Evolutionary conservation across 2,113 vertebrate species (phyloP).

Genomic region (Laterallus jamaicensis): DNA sequence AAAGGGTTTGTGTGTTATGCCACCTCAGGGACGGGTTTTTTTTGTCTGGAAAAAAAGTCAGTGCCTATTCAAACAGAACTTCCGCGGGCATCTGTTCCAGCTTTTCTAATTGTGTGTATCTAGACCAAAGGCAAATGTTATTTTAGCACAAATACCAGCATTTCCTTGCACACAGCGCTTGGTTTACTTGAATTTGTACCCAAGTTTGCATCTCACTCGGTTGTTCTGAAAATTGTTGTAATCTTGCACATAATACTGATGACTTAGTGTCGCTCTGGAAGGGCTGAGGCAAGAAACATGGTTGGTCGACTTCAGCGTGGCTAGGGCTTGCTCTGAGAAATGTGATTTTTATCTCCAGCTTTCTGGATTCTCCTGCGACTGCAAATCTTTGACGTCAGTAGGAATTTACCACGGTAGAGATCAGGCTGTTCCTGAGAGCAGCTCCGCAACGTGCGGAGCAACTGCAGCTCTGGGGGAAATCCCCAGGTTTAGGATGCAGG

Average conservation of each 20-base stretch:
- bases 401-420: background rate
- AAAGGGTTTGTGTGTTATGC: background rate
- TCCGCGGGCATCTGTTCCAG: background rate
- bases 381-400: background rate
- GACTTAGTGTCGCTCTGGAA: background rate
- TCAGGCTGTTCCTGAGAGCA: background rate
- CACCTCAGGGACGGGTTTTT: background rate
- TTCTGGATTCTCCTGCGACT: background rate
- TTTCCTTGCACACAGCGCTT: background rate
- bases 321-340: background rate
- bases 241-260: background rate
- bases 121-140: background rate
- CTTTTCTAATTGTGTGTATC: background rate
- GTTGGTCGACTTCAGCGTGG: fast-evolving
- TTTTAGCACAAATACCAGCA: background rate
- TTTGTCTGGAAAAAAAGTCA: background rate
- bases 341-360: background rate
- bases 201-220: background rate
- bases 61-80: background rate
- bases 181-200: background rate
- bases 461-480: background rate
- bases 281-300: background rate
- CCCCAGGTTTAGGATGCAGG: background rate
- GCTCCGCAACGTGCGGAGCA: background rate
- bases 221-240: background rate